These are phyloP conservation scores for Zelleria hepariella DNA, from an alignment of 2,888 invertebrate genomes.

Conservation along the genomic window DNA sequence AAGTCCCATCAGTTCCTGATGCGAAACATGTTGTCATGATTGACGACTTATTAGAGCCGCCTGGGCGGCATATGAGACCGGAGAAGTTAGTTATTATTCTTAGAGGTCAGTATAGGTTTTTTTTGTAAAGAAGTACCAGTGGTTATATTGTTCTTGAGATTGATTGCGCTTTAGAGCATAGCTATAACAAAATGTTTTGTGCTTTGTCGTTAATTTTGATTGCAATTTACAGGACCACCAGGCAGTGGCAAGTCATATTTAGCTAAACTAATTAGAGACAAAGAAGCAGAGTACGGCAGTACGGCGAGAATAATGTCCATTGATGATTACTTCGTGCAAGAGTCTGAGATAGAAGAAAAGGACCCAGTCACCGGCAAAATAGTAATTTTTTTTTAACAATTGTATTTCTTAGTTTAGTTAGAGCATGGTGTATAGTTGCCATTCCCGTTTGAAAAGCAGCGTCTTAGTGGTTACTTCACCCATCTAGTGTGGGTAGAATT, in stretches of 20 bases:
- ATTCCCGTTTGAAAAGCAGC: too few species aligned
- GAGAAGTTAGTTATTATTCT: constrained; percentile 88
- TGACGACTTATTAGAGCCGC: constrained; percentile 86
- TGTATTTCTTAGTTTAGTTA: too few species aligned
- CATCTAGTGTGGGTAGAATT: too few species aligned
- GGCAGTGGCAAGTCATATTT: constrained; percentile 95
- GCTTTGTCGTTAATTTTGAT: too few species aligned
- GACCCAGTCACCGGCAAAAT: constrained; percentile 82
- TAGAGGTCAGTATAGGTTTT: constrained; percentile 70
- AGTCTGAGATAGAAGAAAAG: constrained; percentile 80
- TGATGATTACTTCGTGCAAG: constrained; percentile 96
- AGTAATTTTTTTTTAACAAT: constrained; percentile 48
- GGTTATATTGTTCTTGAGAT: too few species aligned
- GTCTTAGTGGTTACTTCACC: too few species aligned
- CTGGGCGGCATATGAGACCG: constrained; percentile 86
- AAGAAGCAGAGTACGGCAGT: constrained; percentile 86
- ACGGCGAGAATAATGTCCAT: constrained; percentile 93
- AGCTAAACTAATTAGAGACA: constrained; percentile 88
- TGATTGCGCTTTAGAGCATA: too few species aligned
- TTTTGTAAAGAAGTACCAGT: too few species aligned
- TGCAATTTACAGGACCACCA: constrained; percentile 76
- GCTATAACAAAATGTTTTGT: too few species aligned
- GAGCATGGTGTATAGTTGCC: too few species aligned
- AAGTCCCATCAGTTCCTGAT: neutral
- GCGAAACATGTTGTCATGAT: constrained; percentile 69